A percentile compares a stretch with the other conserved stretches of the same genome.
phyloP scores from a whole-genome alignment of 2,113 vertebrate genomes.

The Ia io region DNA sequence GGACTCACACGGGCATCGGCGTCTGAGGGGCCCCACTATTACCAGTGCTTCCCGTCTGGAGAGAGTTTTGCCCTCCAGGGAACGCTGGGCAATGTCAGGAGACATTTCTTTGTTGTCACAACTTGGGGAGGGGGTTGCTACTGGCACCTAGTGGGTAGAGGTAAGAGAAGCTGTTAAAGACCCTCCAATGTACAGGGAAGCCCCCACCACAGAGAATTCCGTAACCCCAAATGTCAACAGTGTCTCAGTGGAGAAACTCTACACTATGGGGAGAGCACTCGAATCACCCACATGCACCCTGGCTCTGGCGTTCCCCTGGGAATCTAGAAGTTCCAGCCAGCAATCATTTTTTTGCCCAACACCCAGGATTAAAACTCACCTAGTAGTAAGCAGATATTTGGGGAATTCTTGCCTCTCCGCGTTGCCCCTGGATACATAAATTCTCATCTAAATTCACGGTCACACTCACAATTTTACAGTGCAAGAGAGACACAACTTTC shows the following conservation, averaged over 20 bases:
- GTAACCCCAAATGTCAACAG: background rate
- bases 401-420: background rate
- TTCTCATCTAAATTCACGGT: constrained; percentile 90
- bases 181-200: background rate
- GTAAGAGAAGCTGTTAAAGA: background rate
- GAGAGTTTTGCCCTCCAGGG: background rate
- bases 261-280: rapidly evolving
- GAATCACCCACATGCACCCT: rapidly evolving
- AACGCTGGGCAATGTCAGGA: background rate
- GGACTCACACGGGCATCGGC: background rate
- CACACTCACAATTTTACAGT: constrained; percentile 80
- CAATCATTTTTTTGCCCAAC: background rate
- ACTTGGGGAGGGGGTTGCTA: rapidly evolving
- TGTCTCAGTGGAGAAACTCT: rapidly evolving
- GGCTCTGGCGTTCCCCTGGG: background rate
- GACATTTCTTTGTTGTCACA: background rate
- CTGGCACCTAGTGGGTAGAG: background rate
- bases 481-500: constrained; percentile 59
- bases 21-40: rapidly evolving
- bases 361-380: background rate
- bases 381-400: background rate
- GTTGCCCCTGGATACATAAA: constrained; percentile 74
- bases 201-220: background rate
- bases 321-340: background rate
- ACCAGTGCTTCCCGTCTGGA: background rate